Base-by-base conservation (phyloP, 2,888 invertebrate genomes). In the Lepidocyrtoides sp. region DNA sequence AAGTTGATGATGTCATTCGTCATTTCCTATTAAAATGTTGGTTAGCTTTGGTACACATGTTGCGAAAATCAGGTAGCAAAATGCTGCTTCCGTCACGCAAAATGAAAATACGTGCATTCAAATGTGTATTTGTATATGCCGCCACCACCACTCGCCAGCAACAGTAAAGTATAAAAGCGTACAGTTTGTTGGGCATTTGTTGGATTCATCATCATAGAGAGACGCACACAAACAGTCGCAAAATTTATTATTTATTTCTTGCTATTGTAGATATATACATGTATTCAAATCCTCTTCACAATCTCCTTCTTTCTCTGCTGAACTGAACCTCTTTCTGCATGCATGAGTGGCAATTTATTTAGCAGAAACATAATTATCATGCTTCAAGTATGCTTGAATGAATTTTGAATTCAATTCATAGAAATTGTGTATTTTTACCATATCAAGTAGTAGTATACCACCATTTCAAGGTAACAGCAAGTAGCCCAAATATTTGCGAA, bases 371-470 rank as follows among this genome's bases (percentile, higher is more conserved):
- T 91, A 86, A 91, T 91, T 82, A 91, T 87, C 87, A 81, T 66
- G 91, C 79, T 86, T 85, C 81, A 87, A 82, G 91, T 72, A 91
- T 91, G 91, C 91, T 91, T 87, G 82, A 91, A 57, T 91, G 54
- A 51, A 51, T 69, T 79, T 44, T 75, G 36, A 60, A 79, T 90
- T 77, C 75, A 86, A 36, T 86, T 63, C 51, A 83, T 82, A n/a
- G 48, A 89, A 75, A 77, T 57, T 20, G 41, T 17, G 12, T 41
- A 41, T 17, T 41, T 41, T 14, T n/a, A 14, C 36, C 36, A 17
- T n/a, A n/a, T n/a, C n/a, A n/a, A n/a, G n/a, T n/a, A n/a, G n/a
- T n/a, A n/a, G n/a, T n/a, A n/a, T n/a, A n/a, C n/a, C n/a, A n/a
- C n/a, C n/a, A n/a, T n/a, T n/a, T n/a, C n/a, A n/a, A n/a, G n/a